Evolutionary conservation across 2,113 vertebrate genomes (phyloP).

Genomic region (Ammodytes marinus): DNA sequence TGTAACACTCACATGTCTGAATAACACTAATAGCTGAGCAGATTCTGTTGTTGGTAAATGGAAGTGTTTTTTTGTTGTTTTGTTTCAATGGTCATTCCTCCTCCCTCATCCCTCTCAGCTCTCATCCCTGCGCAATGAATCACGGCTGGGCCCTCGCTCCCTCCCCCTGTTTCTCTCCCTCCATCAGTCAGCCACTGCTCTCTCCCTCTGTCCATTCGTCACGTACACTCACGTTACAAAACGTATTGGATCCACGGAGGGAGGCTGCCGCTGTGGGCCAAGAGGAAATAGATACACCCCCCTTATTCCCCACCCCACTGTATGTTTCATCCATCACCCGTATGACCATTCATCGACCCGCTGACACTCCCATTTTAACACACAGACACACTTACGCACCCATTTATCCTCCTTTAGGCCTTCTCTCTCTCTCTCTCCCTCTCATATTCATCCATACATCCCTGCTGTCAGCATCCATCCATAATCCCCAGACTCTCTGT

Average conservation of each 20-base stretch:
- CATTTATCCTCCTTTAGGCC: constrained; percentile 44
- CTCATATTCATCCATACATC: constrained; percentile 53
- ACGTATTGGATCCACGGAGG: constrained; percentile 43
- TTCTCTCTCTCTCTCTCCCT: constrained; percentile 16
- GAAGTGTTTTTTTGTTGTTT: constrained; percentile 27
- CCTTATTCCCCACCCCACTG: neutral
- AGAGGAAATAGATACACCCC: constrained; percentile 30
- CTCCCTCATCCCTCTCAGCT: constrained; percentile 12
- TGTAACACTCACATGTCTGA: constrained; percentile 13
- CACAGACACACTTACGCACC: constrained; percentile 38
- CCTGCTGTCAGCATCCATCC: constrained; percentile 59
- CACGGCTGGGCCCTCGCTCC: constrained; percentile 24
- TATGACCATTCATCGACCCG: constrained; percentile 51
- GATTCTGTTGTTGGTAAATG: constrained; percentile 48
- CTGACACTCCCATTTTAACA: constrained; percentile 46
- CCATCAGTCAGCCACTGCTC: constrained; percentile 46
- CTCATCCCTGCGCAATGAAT: constrained; percentile 46
- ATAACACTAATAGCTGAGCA: constrained; percentile 23
- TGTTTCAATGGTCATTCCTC: constrained; percentile 6
- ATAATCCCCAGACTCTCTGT: constrained; percentile 23
- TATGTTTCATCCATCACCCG: constrained; percentile 64
- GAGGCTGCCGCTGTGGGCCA: constrained; percentile 42
- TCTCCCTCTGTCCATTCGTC: constrained; percentile 49
- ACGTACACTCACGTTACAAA: constrained; percentile 40
- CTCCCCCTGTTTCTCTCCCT: constrained; percentile 16